Evolutionary conservation across 2,888 invertebrate genomes (phyloP).

Genomic region (Alsophila aescularia): DNA sequence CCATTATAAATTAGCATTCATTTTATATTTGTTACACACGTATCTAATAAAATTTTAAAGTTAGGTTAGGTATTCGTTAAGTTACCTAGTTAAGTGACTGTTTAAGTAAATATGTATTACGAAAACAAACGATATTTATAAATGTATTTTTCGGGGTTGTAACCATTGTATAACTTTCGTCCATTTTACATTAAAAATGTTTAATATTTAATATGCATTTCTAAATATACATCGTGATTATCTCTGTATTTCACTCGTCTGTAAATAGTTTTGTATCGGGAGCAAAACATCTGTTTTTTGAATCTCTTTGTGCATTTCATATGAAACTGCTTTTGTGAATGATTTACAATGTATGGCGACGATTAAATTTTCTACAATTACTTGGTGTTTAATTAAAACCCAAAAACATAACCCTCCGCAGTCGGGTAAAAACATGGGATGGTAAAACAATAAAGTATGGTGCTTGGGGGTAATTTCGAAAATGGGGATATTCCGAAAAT

Average conservation of each 20-base stretch:
- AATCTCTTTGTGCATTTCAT: constrained; percentile 80
- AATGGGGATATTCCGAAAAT: too few relatives aligned
- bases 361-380: constrained; percentile 76
- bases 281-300: constrained; percentile 71
- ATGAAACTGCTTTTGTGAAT: constrained; percentile 76
- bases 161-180: constrained; percentile 68
- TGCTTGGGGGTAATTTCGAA: too few relatives aligned
- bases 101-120: constrained; percentile 56
- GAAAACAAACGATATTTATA: constrained; percentile 37
- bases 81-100: constrained; percentile 70
- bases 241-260: constrained; percentile 43
- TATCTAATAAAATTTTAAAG: constrained; percentile 43
- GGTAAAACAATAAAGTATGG: not conserved
- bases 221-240: constrained; percentile 59
- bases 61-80: constrained; percentile 69
- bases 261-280: constrained; percentile 52
- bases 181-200: constrained; percentile 69
- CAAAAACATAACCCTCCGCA: too few relatives aligned
- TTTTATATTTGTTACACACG: constrained; percentile 48
- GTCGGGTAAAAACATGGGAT: constrained; percentile 20
- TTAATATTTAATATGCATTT: constrained; percentile 68
- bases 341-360: constrained; percentile 68
- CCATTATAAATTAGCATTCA: constrained; percentile 38
- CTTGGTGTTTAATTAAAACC: constrained; percentile 37
- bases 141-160: constrained; percentile 56